Evolutionary conservation across 2,113 vertebrate species (phyloP).

Genomic region (Rhadina sibilatrix): DNA sequence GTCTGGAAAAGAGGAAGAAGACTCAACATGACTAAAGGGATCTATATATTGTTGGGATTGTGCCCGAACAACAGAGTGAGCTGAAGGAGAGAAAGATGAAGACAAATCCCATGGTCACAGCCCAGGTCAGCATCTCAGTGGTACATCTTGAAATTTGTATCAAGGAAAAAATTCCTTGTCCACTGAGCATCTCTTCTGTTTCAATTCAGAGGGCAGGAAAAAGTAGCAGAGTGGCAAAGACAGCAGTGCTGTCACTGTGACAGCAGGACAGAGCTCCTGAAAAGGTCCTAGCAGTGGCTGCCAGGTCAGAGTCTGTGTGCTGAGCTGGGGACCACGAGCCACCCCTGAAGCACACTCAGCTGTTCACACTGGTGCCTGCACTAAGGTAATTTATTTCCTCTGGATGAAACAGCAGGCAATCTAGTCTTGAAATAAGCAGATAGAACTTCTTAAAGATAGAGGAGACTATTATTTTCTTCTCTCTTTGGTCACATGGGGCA

Average conservation of each 20-base stretch:
- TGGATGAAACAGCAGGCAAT: not conserved
- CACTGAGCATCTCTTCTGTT: not conserved
- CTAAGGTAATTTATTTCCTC: not conserved
- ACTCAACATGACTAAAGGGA: not conserved
- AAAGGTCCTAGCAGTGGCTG: not conserved
- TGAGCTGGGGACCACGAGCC: not conserved
- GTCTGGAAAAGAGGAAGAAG: not conserved
- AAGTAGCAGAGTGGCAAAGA: not conserved
- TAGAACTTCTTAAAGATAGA: constrained; percentile 16
- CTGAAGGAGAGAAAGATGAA: not conserved
- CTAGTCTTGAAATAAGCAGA: constrained; percentile 18
- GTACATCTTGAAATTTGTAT: not conserved
- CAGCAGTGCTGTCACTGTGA: not conserved
- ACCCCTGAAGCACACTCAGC: not conserved
- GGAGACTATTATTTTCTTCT: not conserved
- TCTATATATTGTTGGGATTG: not conserved
- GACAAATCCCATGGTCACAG: not conserved
- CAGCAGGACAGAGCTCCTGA: not conserved
- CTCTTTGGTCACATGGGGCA: not conserved
- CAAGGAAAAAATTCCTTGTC: not conserved
- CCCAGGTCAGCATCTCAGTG: not conserved
- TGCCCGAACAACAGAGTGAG: not conserved
- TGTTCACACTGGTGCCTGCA: not conserved
- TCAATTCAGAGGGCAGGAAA: not conserved
- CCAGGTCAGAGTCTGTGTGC: not conserved